These are phyloP conservation scores for Propithecus coquereli DNA, from an alignment of 2,113 vertebrate genomes.

Conservation along the genomic window DNA sequence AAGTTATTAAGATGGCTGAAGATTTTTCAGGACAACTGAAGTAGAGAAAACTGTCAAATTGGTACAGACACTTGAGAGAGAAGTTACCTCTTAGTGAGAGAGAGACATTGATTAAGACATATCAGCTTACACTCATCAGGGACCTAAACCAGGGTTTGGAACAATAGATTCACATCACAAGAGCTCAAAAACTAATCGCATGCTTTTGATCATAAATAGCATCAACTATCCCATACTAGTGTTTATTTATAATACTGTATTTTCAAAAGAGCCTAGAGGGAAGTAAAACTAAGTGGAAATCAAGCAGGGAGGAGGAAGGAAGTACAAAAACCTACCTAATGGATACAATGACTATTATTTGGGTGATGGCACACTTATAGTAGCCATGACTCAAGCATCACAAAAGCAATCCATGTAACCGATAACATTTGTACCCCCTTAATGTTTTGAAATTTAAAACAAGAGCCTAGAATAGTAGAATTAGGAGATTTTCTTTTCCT, in stretches of 20 bases:
- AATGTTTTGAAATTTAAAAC: no score
- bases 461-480: not conserved
- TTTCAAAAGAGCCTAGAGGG: not conserved
- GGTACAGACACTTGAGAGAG: not conserved
- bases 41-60: not conserved
- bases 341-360: no score
- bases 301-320: no score
- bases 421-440: no score
- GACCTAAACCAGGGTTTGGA: not conserved
- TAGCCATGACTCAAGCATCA: no score
- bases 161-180: not conserved
- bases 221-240: not conserved
- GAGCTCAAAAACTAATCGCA: not conserved
- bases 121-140: not conserved
- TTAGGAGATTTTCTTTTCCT: not conserved
- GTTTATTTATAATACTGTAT: not conserved
- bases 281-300: no score
- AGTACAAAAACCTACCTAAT: no score
- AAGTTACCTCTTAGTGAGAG: not conserved
- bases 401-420: no score
- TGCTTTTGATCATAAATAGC: not conserved
- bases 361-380: no score
- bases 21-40: not conserved
- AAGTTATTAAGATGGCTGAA: constrained; percentile 4
- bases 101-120: not conserved